Conservation (phyloP, 2,888 invertebrate species). For the Tetanocera ferruginea region DNA sequence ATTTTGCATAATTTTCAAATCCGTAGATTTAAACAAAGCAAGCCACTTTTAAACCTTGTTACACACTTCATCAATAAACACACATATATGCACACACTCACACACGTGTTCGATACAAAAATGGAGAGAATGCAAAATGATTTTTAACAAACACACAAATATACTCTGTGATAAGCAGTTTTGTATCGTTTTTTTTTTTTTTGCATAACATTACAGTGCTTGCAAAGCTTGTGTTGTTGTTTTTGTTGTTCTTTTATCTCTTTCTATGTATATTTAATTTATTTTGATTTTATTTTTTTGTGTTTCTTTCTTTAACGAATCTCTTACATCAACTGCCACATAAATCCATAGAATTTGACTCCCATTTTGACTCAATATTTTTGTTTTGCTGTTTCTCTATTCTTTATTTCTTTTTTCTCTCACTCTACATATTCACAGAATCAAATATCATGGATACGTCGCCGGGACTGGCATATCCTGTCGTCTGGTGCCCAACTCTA, state of each 20-base stretch:
- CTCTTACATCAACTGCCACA: neutral
- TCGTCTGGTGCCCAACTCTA: slow-evolving; percentile 91
- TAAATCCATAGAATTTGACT: neutral
- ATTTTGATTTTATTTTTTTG: slow-evolving; percentile 14
- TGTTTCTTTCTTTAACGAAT: neutral
- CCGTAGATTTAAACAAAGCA: neutral
- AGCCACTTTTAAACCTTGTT: neutral
- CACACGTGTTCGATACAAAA: too few relatives aligned
- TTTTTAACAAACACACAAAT: neutral
- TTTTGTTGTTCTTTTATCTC: slow-evolving; percentile 39
- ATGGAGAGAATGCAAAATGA: neutral
- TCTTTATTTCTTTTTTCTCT: slow-evolving; percentile 19
- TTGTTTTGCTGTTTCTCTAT: slow-evolving; percentile 1
- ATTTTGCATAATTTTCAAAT: neutral
- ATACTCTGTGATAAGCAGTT: neutral
- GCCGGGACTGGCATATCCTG: slow-evolving; percentile 93
- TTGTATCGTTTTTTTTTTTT: neutral
- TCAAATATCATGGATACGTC: slow-evolving; percentile 93
- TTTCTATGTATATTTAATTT: slow-evolving; percentile 22
- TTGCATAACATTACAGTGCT: slow-evolving; percentile 26
- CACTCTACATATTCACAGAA: slow-evolving; percentile 63
- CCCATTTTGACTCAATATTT: neutral
- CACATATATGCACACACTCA: neutral
- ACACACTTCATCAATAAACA: neutral
- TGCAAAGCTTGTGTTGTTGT: slow-evolving; percentile 12